Evolutionary conservation across 2,888 invertebrate species (phyloP).

Genomic region (Rotaria magnacalcarata): DNA sequence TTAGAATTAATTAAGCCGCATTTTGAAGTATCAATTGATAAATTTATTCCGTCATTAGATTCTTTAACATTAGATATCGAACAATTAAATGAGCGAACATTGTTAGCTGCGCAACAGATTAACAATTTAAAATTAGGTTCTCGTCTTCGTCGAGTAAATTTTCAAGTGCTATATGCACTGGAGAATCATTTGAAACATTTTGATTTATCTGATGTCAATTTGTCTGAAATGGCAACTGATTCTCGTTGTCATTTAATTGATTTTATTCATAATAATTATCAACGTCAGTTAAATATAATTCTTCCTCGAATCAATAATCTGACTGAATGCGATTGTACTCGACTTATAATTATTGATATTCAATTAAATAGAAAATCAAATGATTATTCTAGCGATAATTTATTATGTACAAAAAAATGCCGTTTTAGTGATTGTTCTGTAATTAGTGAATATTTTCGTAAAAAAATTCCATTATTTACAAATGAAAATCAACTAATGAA

Average conservation of each 20-base stretch:
- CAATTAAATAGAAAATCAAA: background rate
- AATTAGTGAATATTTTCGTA: background rate
- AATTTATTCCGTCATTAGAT: background rate
- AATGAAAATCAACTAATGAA: background rate
- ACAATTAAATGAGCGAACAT: background rate
- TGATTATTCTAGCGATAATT: background rate
- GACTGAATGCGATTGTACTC: constrained; percentile 16
- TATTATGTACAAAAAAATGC: background rate
- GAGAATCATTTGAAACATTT: background rate
- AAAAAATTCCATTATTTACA: background rate
- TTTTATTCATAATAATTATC: background rate
- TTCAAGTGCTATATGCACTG: background rate
- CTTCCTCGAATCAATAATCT: background rate
- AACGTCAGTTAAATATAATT: background rate
- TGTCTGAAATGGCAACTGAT: background rate
- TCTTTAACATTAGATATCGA: constrained; percentile 20
- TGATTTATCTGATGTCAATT: background rate
- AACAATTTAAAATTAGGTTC: constrained; percentile 5
- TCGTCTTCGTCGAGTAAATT: background rate
- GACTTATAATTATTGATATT: background rate
- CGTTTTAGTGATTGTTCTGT: background rate
- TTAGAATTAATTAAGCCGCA: background rate
- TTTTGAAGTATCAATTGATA: background rate
- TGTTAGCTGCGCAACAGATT: background rate
- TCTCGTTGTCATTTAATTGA: background rate